A percentile compares a stretch with the other conserved stretches of the same genome.
These are phyloP conservation scores for Heliconius cydno DNA, from an alignment of 2,888 invertebrate genomes.

Conservation along the genomic window DNA sequence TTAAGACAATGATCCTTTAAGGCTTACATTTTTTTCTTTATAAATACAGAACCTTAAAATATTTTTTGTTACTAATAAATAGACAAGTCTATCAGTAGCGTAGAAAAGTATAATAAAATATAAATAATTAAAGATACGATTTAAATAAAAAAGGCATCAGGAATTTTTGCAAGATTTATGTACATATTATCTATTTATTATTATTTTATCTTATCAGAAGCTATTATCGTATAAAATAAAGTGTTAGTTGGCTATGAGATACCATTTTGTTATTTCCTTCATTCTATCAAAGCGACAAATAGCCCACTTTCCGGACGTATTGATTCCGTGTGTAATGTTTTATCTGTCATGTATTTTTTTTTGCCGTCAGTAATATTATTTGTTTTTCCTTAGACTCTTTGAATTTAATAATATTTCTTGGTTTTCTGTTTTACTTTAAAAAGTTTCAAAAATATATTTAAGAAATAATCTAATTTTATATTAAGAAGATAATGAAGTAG, in stretches of 20 bases:
- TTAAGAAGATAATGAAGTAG: too few relatives aligned
- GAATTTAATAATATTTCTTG: background rate
- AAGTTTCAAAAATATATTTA: too few relatives aligned
- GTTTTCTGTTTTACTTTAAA: background rate
- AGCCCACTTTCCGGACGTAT: slow-evolving; percentile 23
- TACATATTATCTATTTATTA: too few relatives aligned
- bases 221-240: slow-evolving; percentile 3
- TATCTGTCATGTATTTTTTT: slow-evolving; percentile 9
- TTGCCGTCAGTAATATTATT: background rate
- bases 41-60: too few relatives aligned
- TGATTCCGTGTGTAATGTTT: slow-evolving; percentile 20
- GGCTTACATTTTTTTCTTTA: too few relatives aligned
- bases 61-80: too few relatives aligned
- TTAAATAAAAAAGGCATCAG: background rate
- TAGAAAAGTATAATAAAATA: too few relatives aligned
- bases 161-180: background rate
- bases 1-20: too few relatives aligned
- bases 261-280: slow-evolving; percentile 1
- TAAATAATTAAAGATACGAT: background rate
- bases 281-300: slow-evolving; percentile 20
- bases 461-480: too few relatives aligned
- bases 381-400: background rate
- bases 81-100: too few relatives aligned
- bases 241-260: slow-evolving; percentile 24
- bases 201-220: background rate